These are phyloP conservation scores for Euplexia lucipara DNA, from an alignment of 2,888 invertebrate genomes.

Conservation along the genomic window DNA sequence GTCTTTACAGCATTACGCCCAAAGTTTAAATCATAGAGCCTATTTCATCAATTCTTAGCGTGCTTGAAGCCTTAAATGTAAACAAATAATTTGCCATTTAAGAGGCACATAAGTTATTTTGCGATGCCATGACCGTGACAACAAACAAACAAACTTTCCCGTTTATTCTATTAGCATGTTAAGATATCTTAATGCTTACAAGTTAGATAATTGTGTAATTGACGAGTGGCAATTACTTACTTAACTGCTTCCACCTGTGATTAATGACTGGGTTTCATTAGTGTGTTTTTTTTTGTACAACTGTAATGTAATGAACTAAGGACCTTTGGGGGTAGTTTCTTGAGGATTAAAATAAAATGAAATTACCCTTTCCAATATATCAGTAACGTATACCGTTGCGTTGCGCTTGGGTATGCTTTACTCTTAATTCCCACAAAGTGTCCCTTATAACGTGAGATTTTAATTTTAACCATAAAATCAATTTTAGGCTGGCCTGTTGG, in stretches of 20 bases:
- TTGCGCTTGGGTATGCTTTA: no score
- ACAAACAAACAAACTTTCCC: conserved; percentile 25
- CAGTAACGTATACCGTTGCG: no score
- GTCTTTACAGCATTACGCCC: no score
- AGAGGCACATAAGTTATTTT: background rate
- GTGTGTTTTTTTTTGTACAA: conserved; percentile 44
- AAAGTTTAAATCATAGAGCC: no score
- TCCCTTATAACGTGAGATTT: no score
- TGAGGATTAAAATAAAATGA: no score
- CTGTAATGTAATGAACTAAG: background rate
- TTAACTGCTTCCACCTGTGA: conserved; percentile 55
- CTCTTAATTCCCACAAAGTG: no score
- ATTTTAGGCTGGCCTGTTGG: no score
- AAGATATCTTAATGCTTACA: conserved; percentile 62
- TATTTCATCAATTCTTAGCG: no score
- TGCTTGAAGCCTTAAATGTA: no score
- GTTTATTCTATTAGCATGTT: conserved; percentile 43
- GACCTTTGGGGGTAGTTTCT: background rate
- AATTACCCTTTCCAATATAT: no score
- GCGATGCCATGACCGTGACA: conserved; percentile 3
- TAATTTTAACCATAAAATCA: no score
- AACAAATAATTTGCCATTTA: background rate
- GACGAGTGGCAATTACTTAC: conserved; percentile 65
- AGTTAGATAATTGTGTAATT: conserved; percentile 63
- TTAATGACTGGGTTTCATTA: conserved; percentile 50